These are phyloP conservation scores for Cyphomyrus plagiostoma DNA, from an alignment of 2,113 vertebrate genomes.

Conservation along the genomic window DNA sequence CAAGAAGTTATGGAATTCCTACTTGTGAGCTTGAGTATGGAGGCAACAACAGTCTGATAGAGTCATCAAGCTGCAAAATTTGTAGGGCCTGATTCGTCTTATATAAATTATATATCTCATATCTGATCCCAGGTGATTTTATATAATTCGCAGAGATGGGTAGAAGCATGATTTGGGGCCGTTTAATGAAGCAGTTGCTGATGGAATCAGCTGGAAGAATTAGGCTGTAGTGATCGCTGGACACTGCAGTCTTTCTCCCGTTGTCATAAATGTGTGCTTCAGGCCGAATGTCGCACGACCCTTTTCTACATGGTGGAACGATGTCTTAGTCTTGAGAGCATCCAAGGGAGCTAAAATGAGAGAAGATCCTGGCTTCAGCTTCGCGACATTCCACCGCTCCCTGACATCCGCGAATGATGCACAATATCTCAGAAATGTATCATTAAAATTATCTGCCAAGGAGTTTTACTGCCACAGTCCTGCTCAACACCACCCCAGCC, in stretches of 20 bases:
- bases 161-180: not conserved
- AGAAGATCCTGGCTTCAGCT: not conserved
- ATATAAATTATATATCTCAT: not conserved
- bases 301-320: not conserved
- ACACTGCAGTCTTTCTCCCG: not conserved
- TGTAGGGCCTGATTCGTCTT: not conserved
- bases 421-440: not conserved
- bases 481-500: not conserved
- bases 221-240: not conserved
- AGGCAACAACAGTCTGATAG: not conserved
- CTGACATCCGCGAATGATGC: not conserved
- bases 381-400: not conserved
- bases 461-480: not conserved
- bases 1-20: not conserved
- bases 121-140: not conserved
- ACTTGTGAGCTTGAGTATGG: not conserved
- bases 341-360: not conserved
- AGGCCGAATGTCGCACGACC: not conserved
- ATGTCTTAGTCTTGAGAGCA: not conserved
- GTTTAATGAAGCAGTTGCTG: not conserved
- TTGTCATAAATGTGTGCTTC: not conserved
- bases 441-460: not conserved
- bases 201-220: not conserved
- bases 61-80: not conserved
- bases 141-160: not conserved